Percentiles rank a stretch among this genome's conserved stretches.
Conservation (phyloP, 2,888 invertebrate species). For the Drepana falcataria region DNA sequence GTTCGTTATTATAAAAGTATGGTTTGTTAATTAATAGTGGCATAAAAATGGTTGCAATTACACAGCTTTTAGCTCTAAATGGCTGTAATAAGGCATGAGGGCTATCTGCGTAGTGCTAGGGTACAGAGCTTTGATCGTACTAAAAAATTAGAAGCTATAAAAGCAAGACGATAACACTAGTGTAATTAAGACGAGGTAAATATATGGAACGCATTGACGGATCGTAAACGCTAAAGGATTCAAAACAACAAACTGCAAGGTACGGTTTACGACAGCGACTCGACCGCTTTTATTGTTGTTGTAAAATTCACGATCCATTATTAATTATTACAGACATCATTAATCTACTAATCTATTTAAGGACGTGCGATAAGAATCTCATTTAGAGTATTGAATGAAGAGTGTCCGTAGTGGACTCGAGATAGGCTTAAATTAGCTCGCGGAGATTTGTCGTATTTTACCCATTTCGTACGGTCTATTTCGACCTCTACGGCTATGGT, state of each 20-base stretch:
- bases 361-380: slow-evolving; percentile 78
- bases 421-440: slow-evolving; percentile 72
- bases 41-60: background rate
- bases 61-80: background rate
- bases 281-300: slow-evolving; percentile 76
- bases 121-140: slow-evolving; percentile 46
- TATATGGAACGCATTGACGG: slow-evolving; percentile 73
- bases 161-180: slow-evolving; percentile 55
- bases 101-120: slow-evolving; percentile 28
- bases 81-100: slow-evolving; percentile 30
- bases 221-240: slow-evolving; percentile 71
- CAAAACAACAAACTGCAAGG: slow-evolving; percentile 73
- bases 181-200: slow-evolving; percentile 74
- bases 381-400: slow-evolving; percentile 79
- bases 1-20: too few relatives aligned
- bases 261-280: slow-evolving; percentile 66
- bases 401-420: slow-evolving; percentile 75
- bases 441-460: slow-evolving; percentile 17
- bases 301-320: slow-evolving; percentile 78
- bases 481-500: slow-evolving; percentile 3
- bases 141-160: slow-evolving; percentile 63
- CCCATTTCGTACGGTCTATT: slow-evolving; percentile 10
- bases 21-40: too few relatives aligned
- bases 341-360: slow-evolving; percentile 80
- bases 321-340: slow-evolving; percentile 79